phyloP scores from a whole-genome alignment of 2,113 vertebrate genomes.

The Ascaphus truei region DNA sequence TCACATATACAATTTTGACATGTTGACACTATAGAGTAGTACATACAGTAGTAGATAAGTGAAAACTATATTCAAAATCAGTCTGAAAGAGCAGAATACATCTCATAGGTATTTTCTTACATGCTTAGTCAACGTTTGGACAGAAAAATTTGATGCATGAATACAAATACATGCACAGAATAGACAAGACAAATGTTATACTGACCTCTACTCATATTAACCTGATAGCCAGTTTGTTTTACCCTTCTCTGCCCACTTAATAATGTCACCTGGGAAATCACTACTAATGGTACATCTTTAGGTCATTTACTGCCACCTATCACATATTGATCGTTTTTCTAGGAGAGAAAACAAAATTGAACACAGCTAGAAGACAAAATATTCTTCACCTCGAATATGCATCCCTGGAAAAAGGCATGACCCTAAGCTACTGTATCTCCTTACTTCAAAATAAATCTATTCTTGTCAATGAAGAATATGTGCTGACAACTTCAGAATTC shows the following conservation, averaged over 20 bases:
- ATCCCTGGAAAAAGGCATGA: slow-evolving; percentile 10
- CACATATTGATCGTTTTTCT: slow-evolving; percentile 31
- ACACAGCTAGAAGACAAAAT: slow-evolving; percentile 17
- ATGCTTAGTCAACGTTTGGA: too few species aligned
- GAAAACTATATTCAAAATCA: too few species aligned
- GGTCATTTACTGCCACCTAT: slow-evolving; percentile 33
- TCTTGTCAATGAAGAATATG: not conserved
- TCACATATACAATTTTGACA: too few species aligned
- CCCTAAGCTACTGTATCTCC: slow-evolving; percentile 12
- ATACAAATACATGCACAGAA: not conserved
- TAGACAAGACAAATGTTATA: not conserved
- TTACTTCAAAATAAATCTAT: slow-evolving; percentile 6
- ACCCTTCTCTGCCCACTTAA: slow-evolving; percentile 25
- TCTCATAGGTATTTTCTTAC: too few species aligned
- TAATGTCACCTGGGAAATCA: slow-evolving; percentile 33
- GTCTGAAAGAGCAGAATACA: too few species aligned
- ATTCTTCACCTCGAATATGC: slow-evolving; percentile 26
- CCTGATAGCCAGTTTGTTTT: not conserved
- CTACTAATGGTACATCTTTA: slow-evolving; percentile 31
- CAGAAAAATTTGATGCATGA: not conserved
- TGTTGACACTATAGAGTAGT: too few species aligned
- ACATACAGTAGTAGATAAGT: too few species aligned
- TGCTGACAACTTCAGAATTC: slow-evolving; percentile 5
- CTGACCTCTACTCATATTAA: not conserved
- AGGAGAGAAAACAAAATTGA: slow-evolving; percentile 5